Evolutionary conservation across 2,888 invertebrate genomes (phyloP), one percentile per base, ranked within the genome.

Genomic region (Smittia sp.): DNA sequence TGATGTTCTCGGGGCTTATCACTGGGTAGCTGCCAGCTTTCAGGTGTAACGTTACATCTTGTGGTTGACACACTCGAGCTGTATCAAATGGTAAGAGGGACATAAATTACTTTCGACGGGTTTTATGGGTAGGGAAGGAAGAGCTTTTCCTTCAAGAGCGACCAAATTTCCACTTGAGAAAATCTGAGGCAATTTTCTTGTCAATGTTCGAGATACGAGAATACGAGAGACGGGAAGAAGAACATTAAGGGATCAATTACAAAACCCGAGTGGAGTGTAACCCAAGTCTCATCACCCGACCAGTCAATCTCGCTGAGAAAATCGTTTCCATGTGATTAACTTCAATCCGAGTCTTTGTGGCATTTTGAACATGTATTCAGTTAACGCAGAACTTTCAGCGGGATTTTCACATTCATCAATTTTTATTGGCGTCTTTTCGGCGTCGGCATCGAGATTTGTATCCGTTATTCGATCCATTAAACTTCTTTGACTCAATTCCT

Each of bases 21-120:
- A 94, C 89, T 22, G 95, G 94, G 78, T 91, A 90, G 65, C 93
- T 89, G 15, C 91, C 92, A 77, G 90, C 88, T 80, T 94, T 94
- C 73, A 95, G 81, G 79, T 90, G 87, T 77, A 90, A 83, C 76
- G 89, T 84, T 69, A 92, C 88, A 77, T 89, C 86, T 78, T 86
- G 84, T 2, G 86, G 84, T 65, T 82, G 81, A 79, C 89, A 90
- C 75, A 87, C 85, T 52, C 89, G 87, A 82, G 85, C 85, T 79
- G 77, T 74, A 39, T 63, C 54, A 73, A 38, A 69, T 74, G 65
- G 27, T 65, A 75, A 75, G 39, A 18, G 73, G 73, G 25, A 52
- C 27, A 69, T 27, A 54, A 69, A 69, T 69, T 18, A 54, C 54
- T 54, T 27, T 54, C 20, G 18, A 24, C 69, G 27, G 24, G n/a